phyloP scores from a whole-genome alignment of 2,888 invertebrate genomes.

The Pherbina coryleti region DNA sequence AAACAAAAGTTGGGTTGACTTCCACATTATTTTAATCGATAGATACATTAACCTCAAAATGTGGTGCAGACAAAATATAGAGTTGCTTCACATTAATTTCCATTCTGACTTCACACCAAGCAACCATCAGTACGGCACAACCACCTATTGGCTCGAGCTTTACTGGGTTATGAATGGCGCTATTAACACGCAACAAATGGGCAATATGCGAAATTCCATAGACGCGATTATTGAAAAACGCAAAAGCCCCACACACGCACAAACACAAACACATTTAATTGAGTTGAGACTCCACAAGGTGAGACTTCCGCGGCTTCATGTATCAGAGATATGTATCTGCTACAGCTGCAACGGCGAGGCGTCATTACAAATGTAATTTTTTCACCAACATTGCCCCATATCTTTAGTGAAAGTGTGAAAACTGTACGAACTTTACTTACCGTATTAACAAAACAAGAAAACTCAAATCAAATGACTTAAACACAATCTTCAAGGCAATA shows the following conservation, averaged over 20 bases:
- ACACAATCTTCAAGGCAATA: constrained; percentile 60
- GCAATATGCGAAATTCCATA: not conserved
- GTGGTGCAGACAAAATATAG: too few species aligned
- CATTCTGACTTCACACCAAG: too few species aligned
- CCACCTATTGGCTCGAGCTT: not conserved
- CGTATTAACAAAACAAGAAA: constrained; percentile 58
- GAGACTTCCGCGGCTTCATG: constrained; percentile 2
- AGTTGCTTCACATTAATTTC: too few species aligned
- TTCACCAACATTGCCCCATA: not conserved
- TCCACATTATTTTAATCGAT: too few species aligned
- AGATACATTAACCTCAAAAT: too few species aligned
- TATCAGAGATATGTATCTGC: not conserved
- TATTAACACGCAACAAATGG: not conserved
- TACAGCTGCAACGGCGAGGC: not conserved
- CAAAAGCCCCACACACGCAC: not conserved
- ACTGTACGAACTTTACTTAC: constrained; percentile 63
- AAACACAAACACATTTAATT: not conserved
- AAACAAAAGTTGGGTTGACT: too few species aligned
- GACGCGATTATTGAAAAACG: not conserved
- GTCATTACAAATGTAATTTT: not conserved
- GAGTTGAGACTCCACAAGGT: constrained; percentile 1
- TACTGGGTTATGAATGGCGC: not conserved
- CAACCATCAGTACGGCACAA: not conserved
- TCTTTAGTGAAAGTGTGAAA: constrained; percentile 20
- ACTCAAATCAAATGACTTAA: constrained; percentile 57